These are phyloP conservation scores for Drosophila prosaltans DNA, from an alignment of 1,140 invertebrate genomes.

Conservation along the genomic window DNA sequence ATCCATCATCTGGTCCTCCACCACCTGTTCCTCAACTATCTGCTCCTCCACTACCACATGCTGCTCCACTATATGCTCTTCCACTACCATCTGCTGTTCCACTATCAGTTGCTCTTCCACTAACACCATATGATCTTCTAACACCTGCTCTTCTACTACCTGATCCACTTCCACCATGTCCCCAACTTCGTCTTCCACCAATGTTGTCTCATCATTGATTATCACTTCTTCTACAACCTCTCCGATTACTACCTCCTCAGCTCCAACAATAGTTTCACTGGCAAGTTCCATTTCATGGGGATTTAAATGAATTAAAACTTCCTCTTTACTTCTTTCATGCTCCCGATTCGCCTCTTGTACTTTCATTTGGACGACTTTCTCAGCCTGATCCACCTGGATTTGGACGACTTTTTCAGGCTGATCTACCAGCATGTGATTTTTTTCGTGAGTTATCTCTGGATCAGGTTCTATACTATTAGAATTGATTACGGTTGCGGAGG, in stretches of 20 bases:
- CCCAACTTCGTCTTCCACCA: conserved; percentile 32
- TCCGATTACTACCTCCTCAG: conserved; percentile 45
- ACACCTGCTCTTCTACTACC: neutral
- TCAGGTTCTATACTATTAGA: conserved; percentile 24
- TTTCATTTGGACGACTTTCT: conserved; percentile 23
- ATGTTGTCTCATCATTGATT: neutral
- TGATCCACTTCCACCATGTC: conserved; percentile 18
- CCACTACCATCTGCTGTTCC: neutral
- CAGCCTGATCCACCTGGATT: neutral
- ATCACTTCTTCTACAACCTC: conserved; percentile 17
- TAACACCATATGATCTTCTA: neutral
- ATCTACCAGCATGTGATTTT: neutral
- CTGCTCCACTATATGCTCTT: neutral
- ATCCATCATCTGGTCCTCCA: neutral
- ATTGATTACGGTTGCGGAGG: conserved; percentile 21
- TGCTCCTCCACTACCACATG: neutral
- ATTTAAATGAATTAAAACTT: conserved; percentile 13
- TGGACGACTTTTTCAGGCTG: conserved; percentile 21
- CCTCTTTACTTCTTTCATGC: conserved; percentile 30
- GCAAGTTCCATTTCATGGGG: conserved; percentile 52
- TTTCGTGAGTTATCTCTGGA: conserved; percentile 3
- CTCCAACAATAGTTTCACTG: conserved; percentile 47
- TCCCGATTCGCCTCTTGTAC: conserved; percentile 17
- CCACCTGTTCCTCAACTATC: neutral
- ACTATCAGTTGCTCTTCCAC: neutral